Conservation (phyloP, 2,888 invertebrate species). For the Diarsia brunnea region DNA sequence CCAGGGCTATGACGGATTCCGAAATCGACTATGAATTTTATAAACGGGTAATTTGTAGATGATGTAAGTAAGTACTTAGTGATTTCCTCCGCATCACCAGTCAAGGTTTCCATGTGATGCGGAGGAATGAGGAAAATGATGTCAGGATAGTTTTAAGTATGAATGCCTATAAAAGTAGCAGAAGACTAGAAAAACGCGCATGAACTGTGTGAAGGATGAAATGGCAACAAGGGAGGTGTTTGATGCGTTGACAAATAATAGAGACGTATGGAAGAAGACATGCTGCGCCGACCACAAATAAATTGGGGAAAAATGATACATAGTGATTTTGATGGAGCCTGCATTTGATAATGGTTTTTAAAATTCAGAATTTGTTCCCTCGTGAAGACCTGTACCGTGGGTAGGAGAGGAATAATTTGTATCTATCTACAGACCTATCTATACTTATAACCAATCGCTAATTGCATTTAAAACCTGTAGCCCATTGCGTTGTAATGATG, state of each 20-base stretch:
- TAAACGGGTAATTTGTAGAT: conserved; percentile 74
- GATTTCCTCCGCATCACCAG: not conserved
- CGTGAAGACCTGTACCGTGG: not conserved
- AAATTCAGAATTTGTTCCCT: not conserved
- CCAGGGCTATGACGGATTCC: conserved; percentile 86
- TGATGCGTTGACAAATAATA: no score
- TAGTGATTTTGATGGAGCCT: not conserved
- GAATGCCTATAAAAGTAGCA: not conserved
- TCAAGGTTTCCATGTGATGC: not conserved
- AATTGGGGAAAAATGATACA: not conserved
- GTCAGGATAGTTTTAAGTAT: not conserved
- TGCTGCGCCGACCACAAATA: no score
- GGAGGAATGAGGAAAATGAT: not conserved
- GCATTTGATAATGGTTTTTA: not conserved
- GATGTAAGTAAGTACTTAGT: not conserved
- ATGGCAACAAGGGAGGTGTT: no score
- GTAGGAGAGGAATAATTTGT: not conserved
- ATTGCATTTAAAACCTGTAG: not conserved
- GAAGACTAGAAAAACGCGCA: no score
- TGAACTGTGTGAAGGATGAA: no score
- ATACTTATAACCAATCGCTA: not conserved
- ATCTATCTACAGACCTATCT: not conserved
- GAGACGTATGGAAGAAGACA: no score
- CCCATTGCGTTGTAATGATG: not conserved
- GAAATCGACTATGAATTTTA: conserved; percentile 84